A percentile compares a stretch with the other conserved stretches of the same genome.
Conservation (phyloP, 2,113 vertebrate species). For the Orientallactaga bullata region DNA sequence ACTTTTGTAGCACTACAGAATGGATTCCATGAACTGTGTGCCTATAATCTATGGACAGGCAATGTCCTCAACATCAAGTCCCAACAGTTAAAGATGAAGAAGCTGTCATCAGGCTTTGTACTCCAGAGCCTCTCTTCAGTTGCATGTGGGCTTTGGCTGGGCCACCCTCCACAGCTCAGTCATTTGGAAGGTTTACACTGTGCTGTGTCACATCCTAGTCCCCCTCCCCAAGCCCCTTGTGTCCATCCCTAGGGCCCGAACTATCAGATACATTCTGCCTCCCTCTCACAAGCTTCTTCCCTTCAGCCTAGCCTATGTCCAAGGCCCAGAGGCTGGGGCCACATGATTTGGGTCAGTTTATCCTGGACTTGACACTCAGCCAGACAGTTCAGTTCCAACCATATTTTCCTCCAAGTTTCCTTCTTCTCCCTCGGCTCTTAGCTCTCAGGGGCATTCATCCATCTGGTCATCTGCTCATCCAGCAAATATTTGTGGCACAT, state of each 20-base stretch:
- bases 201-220: not conserved
- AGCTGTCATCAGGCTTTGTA: not conserved
- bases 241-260: not conserved
- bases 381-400: not conserved
- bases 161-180: fast-evolving
- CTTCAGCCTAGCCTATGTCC: not conserved
- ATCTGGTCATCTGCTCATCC: not conserved
- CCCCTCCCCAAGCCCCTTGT: not conserved
- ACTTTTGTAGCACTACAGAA: not conserved
- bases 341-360: no score
- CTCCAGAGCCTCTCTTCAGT: not conserved
- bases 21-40: not conserved
- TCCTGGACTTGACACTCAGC: not conserved
- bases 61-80: not conserved
- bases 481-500: not conserved
- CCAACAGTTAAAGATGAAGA: not conserved
- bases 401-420: not conserved
- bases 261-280: not conserved
- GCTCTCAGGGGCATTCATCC: not conserved
- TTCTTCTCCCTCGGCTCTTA: not conserved
- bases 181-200: not conserved
- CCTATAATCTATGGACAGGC: not conserved
- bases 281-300: not conserved
- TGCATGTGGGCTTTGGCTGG: not conserved
- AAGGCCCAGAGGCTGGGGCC: not conserved